A percentile compares a stretch with the other conserved stretches of the same genome.
These are phyloP conservation scores for Holcopasites calliopsidis DNA, from an alignment of 1,140 invertebrate species.

Conservation along the genomic window DNA sequence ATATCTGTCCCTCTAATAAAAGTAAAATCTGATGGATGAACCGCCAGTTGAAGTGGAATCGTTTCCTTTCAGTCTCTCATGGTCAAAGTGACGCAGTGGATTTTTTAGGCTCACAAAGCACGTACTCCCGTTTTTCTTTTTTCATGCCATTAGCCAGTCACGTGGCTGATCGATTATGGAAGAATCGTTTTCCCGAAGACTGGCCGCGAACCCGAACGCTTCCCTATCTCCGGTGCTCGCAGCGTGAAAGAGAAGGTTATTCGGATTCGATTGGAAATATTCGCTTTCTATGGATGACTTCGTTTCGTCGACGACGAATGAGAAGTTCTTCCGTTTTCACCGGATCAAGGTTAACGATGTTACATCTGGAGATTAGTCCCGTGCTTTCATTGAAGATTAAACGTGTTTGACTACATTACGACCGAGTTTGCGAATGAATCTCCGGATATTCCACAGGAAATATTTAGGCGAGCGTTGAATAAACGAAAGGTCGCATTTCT, in stretches of 20 bases:
- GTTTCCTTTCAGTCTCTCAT: neutral
- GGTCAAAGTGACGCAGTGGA: slow-evolving; percentile 3
- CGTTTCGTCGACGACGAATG: neutral
- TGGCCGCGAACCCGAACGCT: slow-evolving; percentile 12
- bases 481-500: too few species aligned
- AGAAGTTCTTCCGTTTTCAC: neutral
- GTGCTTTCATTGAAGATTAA: too few species aligned
- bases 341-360: neutral
- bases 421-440: too few species aligned
- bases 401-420: too few species aligned
- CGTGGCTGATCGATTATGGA: slow-evolving; percentile 14
- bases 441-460: too few species aligned
- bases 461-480: too few species aligned
- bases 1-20: neutral
- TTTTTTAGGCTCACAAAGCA: slow-evolving; percentile 9
- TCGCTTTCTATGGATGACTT: neutral
- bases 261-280: neutral
- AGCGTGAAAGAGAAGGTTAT: neutral
- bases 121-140: neutral
- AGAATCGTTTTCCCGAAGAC: neutral
- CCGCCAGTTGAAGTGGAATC: neutral
- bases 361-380: too few species aligned
- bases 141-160: slow-evolving; percentile 29
- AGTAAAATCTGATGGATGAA: slow-evolving; percentile 12
- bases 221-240: slow-evolving; percentile 1